Percentiles rank a stretch among this genome's conserved stretches.
These are phyloP conservation scores for Euleptes europaea DNA, from an alignment of 2,113 vertebrate species.

Conservation along the genomic window DNA sequence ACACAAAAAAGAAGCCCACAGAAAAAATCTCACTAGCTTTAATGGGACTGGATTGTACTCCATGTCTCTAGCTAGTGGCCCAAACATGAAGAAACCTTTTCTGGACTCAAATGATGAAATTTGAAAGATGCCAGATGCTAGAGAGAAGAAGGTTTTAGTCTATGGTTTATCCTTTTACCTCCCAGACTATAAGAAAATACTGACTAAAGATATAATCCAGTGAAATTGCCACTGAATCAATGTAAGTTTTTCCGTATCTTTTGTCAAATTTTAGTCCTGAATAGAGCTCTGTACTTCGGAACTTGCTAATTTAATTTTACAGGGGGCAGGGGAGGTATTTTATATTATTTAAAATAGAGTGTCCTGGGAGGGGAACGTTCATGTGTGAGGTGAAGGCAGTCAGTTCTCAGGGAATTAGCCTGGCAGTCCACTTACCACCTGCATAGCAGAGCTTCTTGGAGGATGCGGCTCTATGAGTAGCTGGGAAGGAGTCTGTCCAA, in stretches of 20 bases:
- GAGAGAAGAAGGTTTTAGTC: neutral
- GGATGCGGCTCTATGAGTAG: conserved; percentile 96
- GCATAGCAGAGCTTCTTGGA: conserved; percentile 97
- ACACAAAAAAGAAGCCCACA: neutral
- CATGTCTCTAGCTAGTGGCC: neutral
- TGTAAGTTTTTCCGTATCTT: neutral
- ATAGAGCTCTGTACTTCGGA: neutral
- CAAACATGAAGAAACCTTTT: neutral
- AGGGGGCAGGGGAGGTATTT: neutral
- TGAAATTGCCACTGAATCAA: neutral
- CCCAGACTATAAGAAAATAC: neutral
- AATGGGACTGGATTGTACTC: neutral
- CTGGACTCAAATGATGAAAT: conserved; percentile 53
- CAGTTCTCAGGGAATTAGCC: conserved; percentile 24
- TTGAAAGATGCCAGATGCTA: conserved; percentile 18
- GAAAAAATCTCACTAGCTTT: neutral
- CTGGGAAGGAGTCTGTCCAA: conserved; percentile 97
- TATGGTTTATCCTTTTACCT: too few relatives aligned
- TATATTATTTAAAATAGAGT: neutral
- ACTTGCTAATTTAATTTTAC: neutral
- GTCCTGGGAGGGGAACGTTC: neutral
- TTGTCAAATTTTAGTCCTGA: neutral
- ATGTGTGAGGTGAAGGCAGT: neutral
- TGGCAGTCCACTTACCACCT: conserved; percentile 88
- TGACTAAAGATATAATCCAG: neutral